Conservation (phyloP, 2,888 invertebrate genomes). For the Metellina segmentata region DNA sequence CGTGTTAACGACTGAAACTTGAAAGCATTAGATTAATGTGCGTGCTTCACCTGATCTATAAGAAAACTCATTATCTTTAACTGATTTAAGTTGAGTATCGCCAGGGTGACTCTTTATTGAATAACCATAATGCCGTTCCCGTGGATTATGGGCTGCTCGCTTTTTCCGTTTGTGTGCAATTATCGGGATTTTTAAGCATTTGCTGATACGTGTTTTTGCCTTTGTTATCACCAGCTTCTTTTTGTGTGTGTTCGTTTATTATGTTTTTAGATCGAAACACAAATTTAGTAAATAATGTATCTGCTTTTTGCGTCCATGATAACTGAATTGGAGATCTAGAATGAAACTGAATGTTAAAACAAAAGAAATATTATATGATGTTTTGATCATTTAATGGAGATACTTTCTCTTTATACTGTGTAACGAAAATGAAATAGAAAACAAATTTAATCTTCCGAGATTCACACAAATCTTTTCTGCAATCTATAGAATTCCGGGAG, state of each 20-base stretch:
- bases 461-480: too few species aligned
- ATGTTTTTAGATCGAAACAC: not conserved
- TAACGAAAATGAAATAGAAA: too few species aligned
- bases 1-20: slow-evolving; percentile 30
- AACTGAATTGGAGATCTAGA: not conserved
- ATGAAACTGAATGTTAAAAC: not conserved
- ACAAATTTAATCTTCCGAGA: too few species aligned
- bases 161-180: slow-evolving; percentile 10
- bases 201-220: not conserved
- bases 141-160: slow-evolving; percentile 20
- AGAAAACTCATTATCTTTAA: slow-evolving; percentile 56
- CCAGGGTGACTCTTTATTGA: slow-evolving; percentile 34
- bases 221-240: not conserved
- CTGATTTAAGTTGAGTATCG: slow-evolving; percentile 13
- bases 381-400: too few species aligned
- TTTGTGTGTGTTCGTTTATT: not conserved
- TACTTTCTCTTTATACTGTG: too few species aligned
- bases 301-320: not conserved
- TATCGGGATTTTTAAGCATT: slow-evolving; percentile 18
- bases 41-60: not conserved
- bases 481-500: too few species aligned
- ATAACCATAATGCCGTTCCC: slow-evolving; percentile 27
- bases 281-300: not conserved
- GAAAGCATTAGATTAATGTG: slow-evolving; percentile 27
- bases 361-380: too few species aligned